Base-by-base conservation (phyloP, 2,797 vertebrate genomes). In the Notolabrus celidotus region DNA sequence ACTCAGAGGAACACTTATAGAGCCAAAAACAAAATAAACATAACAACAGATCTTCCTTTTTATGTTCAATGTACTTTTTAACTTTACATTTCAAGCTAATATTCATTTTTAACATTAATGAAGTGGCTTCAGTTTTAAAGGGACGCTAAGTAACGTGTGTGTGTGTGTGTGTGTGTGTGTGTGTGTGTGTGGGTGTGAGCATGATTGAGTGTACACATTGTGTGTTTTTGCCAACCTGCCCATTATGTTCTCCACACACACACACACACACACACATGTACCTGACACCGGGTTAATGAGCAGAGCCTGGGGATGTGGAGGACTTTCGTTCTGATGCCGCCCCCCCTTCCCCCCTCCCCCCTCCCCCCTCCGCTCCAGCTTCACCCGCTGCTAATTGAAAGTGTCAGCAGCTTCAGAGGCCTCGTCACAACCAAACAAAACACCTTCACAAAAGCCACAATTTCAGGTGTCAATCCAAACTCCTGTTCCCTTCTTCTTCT, bases 341-440 rank as follows among this genome's bases (percentile, higher is more conserved):
- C 29, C 29, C n/a, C 29, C 45, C 5, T 43, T n/a, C n/a, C 3
- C 29, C 29, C n/a, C 29, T 45, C 5, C 43, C 2, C 17, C 27
- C 29, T 17, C 43, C 5, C 34, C 27, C 4, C 9, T 0, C 45
- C 51, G 9, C 3, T 42, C 34, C 17, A 1, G 23, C 19, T 43
- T 10, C 57, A 1, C 43, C 29, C 2, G 14, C 58, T 59, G 7
- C n/a, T 74, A 78, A 82, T 78, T 67, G 67, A 63, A 77, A 70
- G 74, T 64, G 69, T 74, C 65, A 73, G n/a, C 62, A 66, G 59
- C 53, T 50, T 7, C 23, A 65, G 60, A 63, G 41, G 47, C 42
- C 31, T 59, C 42, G 36, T 64, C 25, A 12, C 3, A 10, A 46
- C 45, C 61, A 38, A 52, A 76, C 49, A 34, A 14, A 10, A 42